Base-by-base conservation (phyloP, 2,888 invertebrate species). In the Agonopterix alstromeriana region DNA sequence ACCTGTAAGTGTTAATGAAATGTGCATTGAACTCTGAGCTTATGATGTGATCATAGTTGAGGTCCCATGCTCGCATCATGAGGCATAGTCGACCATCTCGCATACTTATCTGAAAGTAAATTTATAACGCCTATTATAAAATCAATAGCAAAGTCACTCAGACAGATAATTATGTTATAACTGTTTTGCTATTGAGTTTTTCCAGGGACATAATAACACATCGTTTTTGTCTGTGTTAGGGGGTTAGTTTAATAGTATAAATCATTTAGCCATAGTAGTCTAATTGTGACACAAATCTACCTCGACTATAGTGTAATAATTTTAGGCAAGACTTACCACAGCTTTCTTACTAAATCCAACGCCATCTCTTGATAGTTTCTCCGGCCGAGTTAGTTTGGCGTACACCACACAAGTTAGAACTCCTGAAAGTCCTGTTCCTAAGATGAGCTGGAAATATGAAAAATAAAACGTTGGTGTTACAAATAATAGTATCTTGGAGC, bases 51-150 rank as follows among this genome's bases (percentile, higher is more conserved):
- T 95, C 94, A 67, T 92, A 90, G 58, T 95, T 90, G 69, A 94
- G 92, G 81, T 97, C 97, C 70, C 95, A 94, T 0, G 95, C 93
- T 1, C 97, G 88, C 65, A 96, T 92, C 84, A 96, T 92, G 53
- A 97, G 86, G 67, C 94, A 95, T 12, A 96, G 82, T 12, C 90
- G 90, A 0, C 94, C 95, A 73, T 97, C 95, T 3, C 96, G 90
- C 77, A 93, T 90, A 67, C 94, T 93, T 53, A 97, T 92, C 93
- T 93, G 71, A 38, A 67, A 36, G 36, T 36, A 36, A 36, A 36
- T 36, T n/a, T 36, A 36, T 8, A 36, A 36, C 8, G 36, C 36
- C 36, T 36, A n/a, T 36, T 44, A 41, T 40, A 36, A 10, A 27
- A 10, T 41, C 5, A n/a, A 46, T 17, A 36, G 36, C 36, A 36